Evolutionary conservation across 2,888 invertebrate species (phyloP).

Genomic region (Dicroscelio sp.): DNA sequence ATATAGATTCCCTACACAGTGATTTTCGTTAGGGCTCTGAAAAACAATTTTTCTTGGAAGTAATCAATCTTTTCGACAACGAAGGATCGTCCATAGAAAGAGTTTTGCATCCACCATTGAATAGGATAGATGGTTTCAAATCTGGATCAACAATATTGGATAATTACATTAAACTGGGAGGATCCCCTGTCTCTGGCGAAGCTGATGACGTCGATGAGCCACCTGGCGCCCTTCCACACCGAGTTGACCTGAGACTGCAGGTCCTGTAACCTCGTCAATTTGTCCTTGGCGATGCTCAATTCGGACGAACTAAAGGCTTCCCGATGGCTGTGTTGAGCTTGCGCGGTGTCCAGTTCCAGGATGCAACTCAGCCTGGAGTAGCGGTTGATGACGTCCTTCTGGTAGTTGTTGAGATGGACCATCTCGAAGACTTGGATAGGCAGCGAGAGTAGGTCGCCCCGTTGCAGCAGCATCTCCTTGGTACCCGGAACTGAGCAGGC

Average conservation of each 20-base stretch:
- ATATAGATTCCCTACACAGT: too few relatives aligned
- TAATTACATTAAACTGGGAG: conserved; percentile 87
- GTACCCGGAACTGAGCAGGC: conserved; percentile 98
- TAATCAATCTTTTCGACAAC: background rate
- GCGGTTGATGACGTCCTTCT: conserved; percentile 96
- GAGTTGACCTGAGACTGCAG: conserved; percentile 96
- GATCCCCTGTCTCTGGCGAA: conserved; percentile 96
- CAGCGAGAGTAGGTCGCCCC: conserved; percentile 96
- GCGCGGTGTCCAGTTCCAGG: conserved; percentile 97
- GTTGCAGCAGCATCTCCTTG: conserved; percentile 96
- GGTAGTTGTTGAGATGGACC: conserved; percentile 99
- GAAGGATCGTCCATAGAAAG: too few relatives aligned
- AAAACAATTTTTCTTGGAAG: too few relatives aligned
- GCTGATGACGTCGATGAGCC: conserved; percentile 99
- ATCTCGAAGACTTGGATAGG: conserved; percentile 98
- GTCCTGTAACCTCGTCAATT: conserved; percentile 96
- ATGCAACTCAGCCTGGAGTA: conserved; percentile 98
- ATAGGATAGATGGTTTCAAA: background rate
- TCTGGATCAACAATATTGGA: background rate
- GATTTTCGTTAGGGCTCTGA: too few relatives aligned
- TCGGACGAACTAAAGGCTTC: conserved; percentile 98
- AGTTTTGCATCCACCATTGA: too few relatives aligned
- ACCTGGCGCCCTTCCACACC: conserved; percentile 98
- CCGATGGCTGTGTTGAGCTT: conserved; percentile 98
- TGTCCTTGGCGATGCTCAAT: conserved; percentile 96